Conservation (phyloP, 2,113 vertebrate species). For the Beaufortia kweichowensis region DNA sequence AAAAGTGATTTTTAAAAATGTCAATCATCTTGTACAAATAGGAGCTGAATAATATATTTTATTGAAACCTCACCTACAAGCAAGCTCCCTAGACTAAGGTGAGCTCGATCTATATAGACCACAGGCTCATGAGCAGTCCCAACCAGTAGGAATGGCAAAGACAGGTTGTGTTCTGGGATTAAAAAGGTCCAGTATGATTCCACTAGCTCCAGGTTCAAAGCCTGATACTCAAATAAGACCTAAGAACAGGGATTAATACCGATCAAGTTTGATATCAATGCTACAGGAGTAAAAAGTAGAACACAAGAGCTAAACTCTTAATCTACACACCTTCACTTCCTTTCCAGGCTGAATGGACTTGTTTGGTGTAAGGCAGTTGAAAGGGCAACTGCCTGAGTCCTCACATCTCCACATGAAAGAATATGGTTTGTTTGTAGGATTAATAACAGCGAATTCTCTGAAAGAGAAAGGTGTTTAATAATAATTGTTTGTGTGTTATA, state of each 20-base stretch:
- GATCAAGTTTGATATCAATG: neutral
- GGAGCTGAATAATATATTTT: neutral
- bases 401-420: conserved; percentile 83
- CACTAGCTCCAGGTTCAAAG: conserved; percentile 72
- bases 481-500: neutral
- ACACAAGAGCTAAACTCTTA: neutral
- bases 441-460: conserved; percentile 83
- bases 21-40: too few relatives aligned
- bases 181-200: conserved; percentile 88
- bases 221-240: conserved; percentile 82
- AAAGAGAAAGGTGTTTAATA: neutral
- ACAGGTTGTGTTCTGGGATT: conserved; percentile 76
- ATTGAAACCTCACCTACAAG: conserved; percentile 75
- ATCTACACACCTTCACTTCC: conserved; percentile 76
- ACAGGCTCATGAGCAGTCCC: conserved; percentile 78
- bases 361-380: conserved; percentile 78
- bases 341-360: conserved; percentile 78
- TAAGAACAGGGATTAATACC: conserved; percentile 51
- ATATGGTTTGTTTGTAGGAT: conserved; percentile 80
- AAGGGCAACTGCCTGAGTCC: conserved; percentile 68
- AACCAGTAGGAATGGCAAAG: conserved; percentile 83
- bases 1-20: neutral
- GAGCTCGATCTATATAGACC: conserved; percentile 76
- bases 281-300: neutral
- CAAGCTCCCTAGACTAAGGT: conserved; percentile 79